These are phyloP conservation scores for Nerophis lumbriciformis DNA, from an alignment of 2,113 vertebrate genomes.

Conservation along the genomic window DNA sequence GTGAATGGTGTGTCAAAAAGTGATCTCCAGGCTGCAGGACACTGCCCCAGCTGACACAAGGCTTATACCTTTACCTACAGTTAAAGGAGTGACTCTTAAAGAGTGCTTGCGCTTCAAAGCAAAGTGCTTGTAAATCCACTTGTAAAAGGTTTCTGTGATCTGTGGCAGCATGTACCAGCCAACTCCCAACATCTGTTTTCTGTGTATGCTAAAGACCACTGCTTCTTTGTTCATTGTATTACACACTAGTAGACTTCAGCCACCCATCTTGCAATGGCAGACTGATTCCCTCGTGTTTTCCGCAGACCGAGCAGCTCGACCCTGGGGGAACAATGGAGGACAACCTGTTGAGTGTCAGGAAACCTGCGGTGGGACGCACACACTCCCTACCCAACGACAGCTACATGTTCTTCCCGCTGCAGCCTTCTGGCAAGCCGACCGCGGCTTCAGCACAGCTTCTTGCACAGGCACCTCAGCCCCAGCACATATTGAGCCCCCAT, in stretches of 20 bases:
- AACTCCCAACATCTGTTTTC: slow-evolving; percentile 40
- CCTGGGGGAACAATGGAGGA: slow-evolving; percentile 52
- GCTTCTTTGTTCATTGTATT: slow-evolving; percentile 35
- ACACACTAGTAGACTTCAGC: not conserved
- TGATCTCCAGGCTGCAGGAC: slow-evolving; percentile 26
- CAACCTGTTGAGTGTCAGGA: slow-evolving; percentile 82
- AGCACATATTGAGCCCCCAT: slow-evolving; percentile 51
- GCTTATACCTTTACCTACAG: not conserved
- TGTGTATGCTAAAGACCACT: slow-evolving; percentile 49
- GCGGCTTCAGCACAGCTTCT: slow-evolving; percentile 41
- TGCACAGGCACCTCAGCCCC: slow-evolving; percentile 67
- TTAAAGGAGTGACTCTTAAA: not conserved
- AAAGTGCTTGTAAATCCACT: not conserved
- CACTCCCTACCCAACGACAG: slow-evolving; percentile 96
- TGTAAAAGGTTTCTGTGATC: slow-evolving; percentile 34
- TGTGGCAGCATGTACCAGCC: slow-evolving; percentile 55
- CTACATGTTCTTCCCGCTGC: slow-evolving; percentile 84
- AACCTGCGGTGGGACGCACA: slow-evolving; percentile 85
- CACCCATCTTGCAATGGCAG: not conserved
- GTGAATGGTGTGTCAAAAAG: slow-evolving; percentile 10
- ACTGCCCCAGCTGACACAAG: slow-evolving; percentile 44
- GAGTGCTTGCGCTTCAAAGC: not conserved
- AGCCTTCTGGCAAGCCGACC: slow-evolving; percentile 25
- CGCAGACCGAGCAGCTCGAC: slow-evolving; percentile 67
- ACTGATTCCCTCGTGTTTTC: slow-evolving; percentile 28